Evolutionary conservation across 2,113 vertebrate genomes (phyloP), one percentile per base, ranked within the genome.

Genomic region (Carettochelys insculpta): DNA sequence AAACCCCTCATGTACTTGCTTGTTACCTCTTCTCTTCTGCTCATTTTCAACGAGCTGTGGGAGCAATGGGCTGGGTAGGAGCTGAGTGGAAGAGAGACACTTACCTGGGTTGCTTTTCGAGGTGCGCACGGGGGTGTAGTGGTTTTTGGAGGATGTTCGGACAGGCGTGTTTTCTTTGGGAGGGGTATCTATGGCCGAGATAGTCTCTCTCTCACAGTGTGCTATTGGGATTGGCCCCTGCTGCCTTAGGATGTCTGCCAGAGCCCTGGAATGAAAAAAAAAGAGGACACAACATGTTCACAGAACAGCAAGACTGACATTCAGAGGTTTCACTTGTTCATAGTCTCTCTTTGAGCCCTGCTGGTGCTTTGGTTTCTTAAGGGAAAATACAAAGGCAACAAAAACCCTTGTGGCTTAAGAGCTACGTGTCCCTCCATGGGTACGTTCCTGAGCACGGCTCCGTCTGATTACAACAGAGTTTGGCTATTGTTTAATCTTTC

Each of bases 171-270:
- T 99, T 95, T 99, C 99, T 98, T 99, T 99, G 97, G 99, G 98
- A 84, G 99, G 99, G 96, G 98, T 98, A 95, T 99, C 98, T 95
- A 99, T 99, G 77, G 98, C 99, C 38, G 99, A 98, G 94, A 99
- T 99, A 91, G 99, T 99, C 97, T 99, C 99, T 98, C 99, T 98
- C 98, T 99, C 99, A 80, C 99, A 99, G 96, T 99, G 99, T 89
- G 99, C 99, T 93, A 99, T 99, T 87, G 99, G 99, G 94, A 99
- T 99, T 95, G 99, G 99, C 97, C 99, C 99, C 98, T 99, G 99
- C 96, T 99, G 99, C 97, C 99, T 98, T 96, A 99, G 96, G 97
- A 99, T 99, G 97, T 99, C 99, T 54, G 99, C 99, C 94, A 99
- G 98, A 95, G 99, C 99, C 98, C 99, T 99, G 97, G 4, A 94